Evolutionary conservation across 2,797 vertebrate species (phyloP).

Genomic region (Cottoperca gobio): DNA sequence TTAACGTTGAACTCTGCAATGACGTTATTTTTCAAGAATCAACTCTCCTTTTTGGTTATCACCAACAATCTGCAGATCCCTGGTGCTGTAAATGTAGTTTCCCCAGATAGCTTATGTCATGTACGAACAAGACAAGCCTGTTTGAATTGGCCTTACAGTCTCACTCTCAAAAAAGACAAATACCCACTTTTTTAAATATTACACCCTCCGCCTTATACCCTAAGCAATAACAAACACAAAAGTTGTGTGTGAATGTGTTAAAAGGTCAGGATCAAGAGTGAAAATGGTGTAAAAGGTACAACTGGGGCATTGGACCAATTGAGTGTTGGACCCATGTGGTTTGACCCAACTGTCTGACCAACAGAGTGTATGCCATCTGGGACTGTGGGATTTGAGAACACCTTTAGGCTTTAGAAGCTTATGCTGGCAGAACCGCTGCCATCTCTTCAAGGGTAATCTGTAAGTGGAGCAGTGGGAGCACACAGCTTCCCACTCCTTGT

Average conservation of each 20-base stretch:
- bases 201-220: background rate
- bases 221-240: background rate
- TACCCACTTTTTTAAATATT: background rate
- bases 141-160: background rate
- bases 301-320: background rate
- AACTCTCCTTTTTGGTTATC: background rate
- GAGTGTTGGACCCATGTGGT: background rate
- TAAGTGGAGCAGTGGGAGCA: constrained; percentile 21
- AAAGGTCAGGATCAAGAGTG: background rate
- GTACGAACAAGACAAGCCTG: background rate
- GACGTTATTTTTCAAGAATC: background rate
- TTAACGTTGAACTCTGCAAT: no score
- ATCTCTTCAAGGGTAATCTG: constrained; percentile 53
- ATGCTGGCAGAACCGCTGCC: constrained; percentile 52
- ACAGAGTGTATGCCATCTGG: constrained; percentile 68
- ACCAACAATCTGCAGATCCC: background rate
- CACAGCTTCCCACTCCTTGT: background rate
- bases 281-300: background rate
- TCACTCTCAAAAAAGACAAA: background rate
- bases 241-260: background rate
- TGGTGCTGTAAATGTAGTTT: background rate
- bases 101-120: background rate
- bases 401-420: constrained; percentile 64
- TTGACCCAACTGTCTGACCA: background rate
- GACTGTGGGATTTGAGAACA: constrained; percentile 60